Percentiles rank a stretch among this genome's conserved stretches.
Conservation (phyloP, 1,140 invertebrate species). For the Pinna nobilis region DNA sequence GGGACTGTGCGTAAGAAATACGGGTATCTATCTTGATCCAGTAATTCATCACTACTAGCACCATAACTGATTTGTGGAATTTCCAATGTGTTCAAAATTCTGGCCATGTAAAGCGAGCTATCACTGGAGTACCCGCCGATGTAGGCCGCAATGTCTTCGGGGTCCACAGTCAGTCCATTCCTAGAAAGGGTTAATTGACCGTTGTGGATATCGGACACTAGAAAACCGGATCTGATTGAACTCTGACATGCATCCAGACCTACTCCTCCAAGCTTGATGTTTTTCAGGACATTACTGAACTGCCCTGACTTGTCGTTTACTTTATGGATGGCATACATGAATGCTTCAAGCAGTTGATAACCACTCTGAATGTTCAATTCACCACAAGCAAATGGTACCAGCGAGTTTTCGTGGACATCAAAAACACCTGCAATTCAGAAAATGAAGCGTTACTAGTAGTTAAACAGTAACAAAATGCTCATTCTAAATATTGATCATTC, state of each 20-base stretch:
- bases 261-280: conserved; percentile 65
- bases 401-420: conserved; percentile 62
- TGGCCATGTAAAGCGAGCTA: conserved; percentile 62
- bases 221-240: conserved; percentile 59
- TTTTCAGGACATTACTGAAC: conserved; percentile 59
- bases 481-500: too few relatives aligned
- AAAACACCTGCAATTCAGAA: conserved; percentile 64
- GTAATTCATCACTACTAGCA: conserved; percentile 83
- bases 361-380: conserved; percentile 63
- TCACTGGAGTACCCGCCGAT: conserved; percentile 65
- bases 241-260: conserved; percentile 68
- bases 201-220: conserved; percentile 67
- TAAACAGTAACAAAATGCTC: background rate
- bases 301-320: conserved; percentile 66
- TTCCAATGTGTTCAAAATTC: conserved; percentile 77
- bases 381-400: conserved; percentile 66
- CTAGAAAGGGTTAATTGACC: conserved; percentile 50
- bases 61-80: conserved; percentile 89
- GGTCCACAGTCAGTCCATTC: conserved; percentile 50
- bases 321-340: conserved; percentile 65
- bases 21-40: conserved; percentile 84
- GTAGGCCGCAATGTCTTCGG: conserved; percentile 62
- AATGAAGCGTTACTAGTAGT: background rate
- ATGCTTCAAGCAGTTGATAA: conserved; percentile 70
- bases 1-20: conserved; percentile 88